Percentiles rank a stretch among this genome's conserved stretches.
These are phyloP conservation scores for Monarcha castaneiventris DNA, from an alignment of 2,113 vertebrate genomes.

Conservation along the genomic window DNA sequence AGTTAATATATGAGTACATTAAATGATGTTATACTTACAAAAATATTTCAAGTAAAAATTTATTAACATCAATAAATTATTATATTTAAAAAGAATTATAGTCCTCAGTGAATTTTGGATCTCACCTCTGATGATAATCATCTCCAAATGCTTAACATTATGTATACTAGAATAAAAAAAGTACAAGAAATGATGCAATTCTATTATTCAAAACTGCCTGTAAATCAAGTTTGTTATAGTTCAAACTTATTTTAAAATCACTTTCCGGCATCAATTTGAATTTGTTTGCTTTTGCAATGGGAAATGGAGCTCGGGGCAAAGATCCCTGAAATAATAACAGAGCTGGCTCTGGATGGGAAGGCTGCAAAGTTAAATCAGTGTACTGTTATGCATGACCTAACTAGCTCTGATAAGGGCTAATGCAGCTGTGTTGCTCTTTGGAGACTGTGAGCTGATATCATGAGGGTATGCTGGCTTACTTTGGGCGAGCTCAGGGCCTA, in stretches of 20 bases:
- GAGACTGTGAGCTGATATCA: neutral
- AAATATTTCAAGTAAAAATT: neutral
- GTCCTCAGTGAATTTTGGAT: neutral
- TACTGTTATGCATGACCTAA: neutral
- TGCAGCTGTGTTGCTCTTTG: neutral
- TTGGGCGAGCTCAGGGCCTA: neutral
- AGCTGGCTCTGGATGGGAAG: neutral
- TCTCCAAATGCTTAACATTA: neutral
- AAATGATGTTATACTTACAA: neutral
- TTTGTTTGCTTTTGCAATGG: neutral
- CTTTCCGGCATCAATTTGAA: neutral
- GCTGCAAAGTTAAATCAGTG: neutral
- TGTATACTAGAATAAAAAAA: neutral
- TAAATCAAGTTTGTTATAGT: neutral
- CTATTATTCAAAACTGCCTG: neutral
- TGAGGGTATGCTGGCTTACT: neutral
- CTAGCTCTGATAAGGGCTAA: neutral
- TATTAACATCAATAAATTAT: neutral
- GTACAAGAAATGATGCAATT: neutral
- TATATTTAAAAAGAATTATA: neutral
- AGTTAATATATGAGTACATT: neutral
- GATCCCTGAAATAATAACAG: neutral
- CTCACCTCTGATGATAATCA: neutral
- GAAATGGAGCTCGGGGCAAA: neutral
- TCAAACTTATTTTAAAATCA: neutral